Conservation (phyloP, 2,888 invertebrate genomes). For the Temnothorax ravouxi region DNA sequence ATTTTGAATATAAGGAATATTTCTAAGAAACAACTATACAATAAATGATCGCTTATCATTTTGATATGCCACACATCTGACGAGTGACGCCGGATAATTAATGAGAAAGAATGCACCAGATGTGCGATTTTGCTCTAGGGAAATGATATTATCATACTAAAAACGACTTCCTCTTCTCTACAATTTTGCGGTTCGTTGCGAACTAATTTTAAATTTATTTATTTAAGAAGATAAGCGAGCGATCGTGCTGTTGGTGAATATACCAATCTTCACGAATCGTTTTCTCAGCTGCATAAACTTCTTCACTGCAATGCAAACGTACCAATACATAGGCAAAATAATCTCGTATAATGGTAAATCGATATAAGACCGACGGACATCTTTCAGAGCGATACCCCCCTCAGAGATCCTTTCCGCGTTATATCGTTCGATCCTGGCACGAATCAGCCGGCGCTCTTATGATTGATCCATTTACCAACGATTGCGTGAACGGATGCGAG, state of each 20-base stretch:
- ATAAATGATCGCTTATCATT: neutral
- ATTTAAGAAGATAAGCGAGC: neutral
- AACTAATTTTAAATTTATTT: neutral
- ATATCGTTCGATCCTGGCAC: constrained; percentile 23
- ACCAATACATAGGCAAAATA: neutral
- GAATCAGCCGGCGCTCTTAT: constrained; percentile 33
- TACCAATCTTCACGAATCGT: neutral
- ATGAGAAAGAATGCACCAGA: constrained; percentile 5
- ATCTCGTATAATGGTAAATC: constrained; percentile 10
- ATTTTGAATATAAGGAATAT: neutral
- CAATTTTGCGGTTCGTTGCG: neutral
- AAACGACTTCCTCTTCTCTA: neutral
- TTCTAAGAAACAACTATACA: constrained; percentile 2
- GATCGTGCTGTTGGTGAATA: neutral
- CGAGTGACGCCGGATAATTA: constrained; percentile 6
- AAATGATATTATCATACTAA: neutral
- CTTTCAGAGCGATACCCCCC: neutral
- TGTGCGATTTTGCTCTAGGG: neutral
- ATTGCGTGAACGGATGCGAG: constrained; percentile 53
- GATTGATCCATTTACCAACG: constrained; percentile 43
- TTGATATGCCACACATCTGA: neutral
- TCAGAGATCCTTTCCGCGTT: constrained; percentile 1
- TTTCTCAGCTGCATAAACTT: neutral
- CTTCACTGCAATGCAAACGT: neutral
- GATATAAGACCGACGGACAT: neutral